Base-by-base conservation (phyloP, 2,113 vertebrate genomes). In the Peucedramus taeniatus region DNA sequence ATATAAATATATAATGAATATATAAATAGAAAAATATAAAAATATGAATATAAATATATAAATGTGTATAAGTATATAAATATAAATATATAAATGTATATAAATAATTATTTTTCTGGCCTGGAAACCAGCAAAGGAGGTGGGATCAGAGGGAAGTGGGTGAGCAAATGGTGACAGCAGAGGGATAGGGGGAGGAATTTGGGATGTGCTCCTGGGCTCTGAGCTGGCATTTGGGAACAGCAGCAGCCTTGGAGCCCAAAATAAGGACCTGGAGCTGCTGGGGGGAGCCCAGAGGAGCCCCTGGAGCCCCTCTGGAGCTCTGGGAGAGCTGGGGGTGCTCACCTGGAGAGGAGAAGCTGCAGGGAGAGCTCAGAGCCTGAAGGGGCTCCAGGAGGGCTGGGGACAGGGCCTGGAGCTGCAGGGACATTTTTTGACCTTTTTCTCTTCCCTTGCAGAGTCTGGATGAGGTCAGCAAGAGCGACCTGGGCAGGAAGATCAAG, bases 391-490 rank as follows among this genome's bases (percentile, higher is more conserved):
- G 42, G 70, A 49, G 51, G 51, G 0, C 26, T 49, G 24, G 30
- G 50, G 6, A 0, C 3, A 0, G 9, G 14, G 18, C 0, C 0
- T 42, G 83, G 77, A 17, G 28, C 45, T 68, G 78, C 16, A 13
- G 4, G 40, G 11, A 68, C 39, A 11, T 39, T 40, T 51, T 13
- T 33, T 47, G 11, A 68, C 39, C 13, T 39, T 40, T 51, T 13
- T 33, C 8, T 16, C 8, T 57, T n/a, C 7, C 26, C 15, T 16
- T 8, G n/a, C 87, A 89, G 87, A 89, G 87, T 2, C 3, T 89
- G 87, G 87, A 89, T 1, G 87, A 90, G 54, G 87, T 90, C 7
- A 83, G 87, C 31, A 83, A 0, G 6, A 90, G 87, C 0, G 87
- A 90, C 79, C 40, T 90, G 47, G 87, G 87, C 70, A 75, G 87